Conservation (phyloP, 1,140 invertebrate genomes). For the Zaprionus inermis region DNA sequence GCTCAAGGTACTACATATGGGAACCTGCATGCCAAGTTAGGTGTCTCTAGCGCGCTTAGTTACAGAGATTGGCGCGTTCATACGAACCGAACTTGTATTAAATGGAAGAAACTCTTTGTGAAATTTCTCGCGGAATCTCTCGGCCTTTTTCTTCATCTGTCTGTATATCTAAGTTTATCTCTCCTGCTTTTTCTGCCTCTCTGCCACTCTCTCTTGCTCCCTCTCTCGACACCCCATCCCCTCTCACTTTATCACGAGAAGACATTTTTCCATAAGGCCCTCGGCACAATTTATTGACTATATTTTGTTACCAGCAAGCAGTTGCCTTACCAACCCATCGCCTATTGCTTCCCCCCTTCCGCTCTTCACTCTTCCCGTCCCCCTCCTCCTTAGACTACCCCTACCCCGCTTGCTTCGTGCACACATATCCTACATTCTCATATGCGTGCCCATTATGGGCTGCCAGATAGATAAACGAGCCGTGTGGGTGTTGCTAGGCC, state of each 20-base stretch:
- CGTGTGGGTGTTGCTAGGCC: slow-evolving; percentile 68
- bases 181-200: neutral
- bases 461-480: slow-evolving; percentile 57
- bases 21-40: too few species aligned
- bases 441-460: slow-evolving; percentile 68
- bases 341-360: neutral
- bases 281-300: slow-evolving; percentile 66
- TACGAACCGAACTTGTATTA: too few species aligned
- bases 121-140: too few species aligned
- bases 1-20: too few species aligned
- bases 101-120: too few species aligned
- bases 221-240: neutral
- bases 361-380: neutral
- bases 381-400: neutral
- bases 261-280: slow-evolving; percentile 48
- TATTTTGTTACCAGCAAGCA: slow-evolving; percentile 43
- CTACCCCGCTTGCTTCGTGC: slow-evolving; percentile 22
- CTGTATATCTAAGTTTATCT: neutral
- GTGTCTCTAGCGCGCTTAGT: too few species aligned
- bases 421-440: slow-evolving; percentile 42
- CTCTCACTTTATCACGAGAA: slow-evolving; percentile 10
- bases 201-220: neutral
- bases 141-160: neutral
- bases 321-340: slow-evolving; percentile 34
- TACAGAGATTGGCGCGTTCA: too few species aligned